These are phyloP conservation scores for Coleophora flavipennella DNA, from an alignment of 2,888 invertebrate species.

Conservation along the genomic window DNA sequence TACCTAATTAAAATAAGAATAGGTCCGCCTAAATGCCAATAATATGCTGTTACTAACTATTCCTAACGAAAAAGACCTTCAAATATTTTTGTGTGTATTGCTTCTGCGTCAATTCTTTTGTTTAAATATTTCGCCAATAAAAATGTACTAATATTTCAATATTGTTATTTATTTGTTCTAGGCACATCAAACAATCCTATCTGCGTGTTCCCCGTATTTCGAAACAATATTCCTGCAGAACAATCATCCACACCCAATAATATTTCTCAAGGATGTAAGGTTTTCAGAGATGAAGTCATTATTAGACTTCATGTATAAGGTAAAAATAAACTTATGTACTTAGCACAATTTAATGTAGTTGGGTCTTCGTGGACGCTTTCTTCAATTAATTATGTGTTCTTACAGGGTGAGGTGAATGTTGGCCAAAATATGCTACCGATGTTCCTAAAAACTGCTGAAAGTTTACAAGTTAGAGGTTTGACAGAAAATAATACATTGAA, in stretches of 20 bases:
- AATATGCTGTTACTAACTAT: constrained; percentile 36
- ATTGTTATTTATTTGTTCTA: constrained; percentile 53
- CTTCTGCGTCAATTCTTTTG: constrained; percentile 35
- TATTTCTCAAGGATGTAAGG: constrained; percentile 93
- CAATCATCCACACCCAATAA: constrained; percentile 91
- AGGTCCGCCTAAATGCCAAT: constrained; percentile 35
- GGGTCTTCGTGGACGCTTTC: neutral
- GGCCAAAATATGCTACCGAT: constrained; percentile 91
- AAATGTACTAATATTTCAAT: constrained; percentile 17
- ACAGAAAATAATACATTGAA: constrained; percentile 85
- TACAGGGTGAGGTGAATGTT: constrained; percentile 87
- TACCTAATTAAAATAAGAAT: constrained; percentile 55
- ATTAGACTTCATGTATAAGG: constrained; percentile 95
- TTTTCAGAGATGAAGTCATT: constrained; percentile 91
- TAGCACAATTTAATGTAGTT: neutral
- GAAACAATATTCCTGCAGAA: constrained; percentile 92
- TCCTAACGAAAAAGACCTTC: constrained; percentile 49
- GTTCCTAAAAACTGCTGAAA: constrained; percentile 94
- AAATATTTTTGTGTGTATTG: constrained; percentile 12
- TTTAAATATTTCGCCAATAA: constrained; percentile 8
- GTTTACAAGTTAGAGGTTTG: constrained; percentile 89
- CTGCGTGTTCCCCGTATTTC: constrained; percentile 95
- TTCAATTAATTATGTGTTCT: constrained; percentile 18
- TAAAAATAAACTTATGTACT: constrained; percentile 43
- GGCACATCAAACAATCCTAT: constrained; percentile 94